A percentile compares a stretch with the other conserved stretches of the same genome.
These are phyloP conservation scores for Picus viridis DNA, from an alignment of 2,797 vertebrate species.

Conservation along the genomic window DNA sequence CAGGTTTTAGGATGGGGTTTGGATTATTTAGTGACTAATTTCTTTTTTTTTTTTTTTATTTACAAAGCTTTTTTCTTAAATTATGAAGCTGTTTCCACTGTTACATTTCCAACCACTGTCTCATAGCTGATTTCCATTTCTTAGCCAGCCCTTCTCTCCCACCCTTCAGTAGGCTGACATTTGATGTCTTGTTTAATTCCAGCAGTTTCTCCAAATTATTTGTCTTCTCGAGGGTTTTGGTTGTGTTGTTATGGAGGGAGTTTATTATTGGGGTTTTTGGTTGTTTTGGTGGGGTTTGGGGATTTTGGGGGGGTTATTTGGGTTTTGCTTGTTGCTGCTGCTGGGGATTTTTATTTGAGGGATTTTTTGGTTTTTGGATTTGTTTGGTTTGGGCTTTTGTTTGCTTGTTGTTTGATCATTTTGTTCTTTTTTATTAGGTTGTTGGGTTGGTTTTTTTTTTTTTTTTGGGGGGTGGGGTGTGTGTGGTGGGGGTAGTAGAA, in stretches of 20 bases:
- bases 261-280: no score
- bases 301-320: no score
- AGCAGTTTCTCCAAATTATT: not conserved
- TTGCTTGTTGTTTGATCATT: no score
- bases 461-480: no score
- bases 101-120: not conserved
- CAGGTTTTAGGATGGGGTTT: not conserved
- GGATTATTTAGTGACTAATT: not conserved
- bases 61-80: not conserved
- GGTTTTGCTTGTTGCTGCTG: no score
- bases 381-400: no score
- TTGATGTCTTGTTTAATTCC: not conserved
- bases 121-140: not conserved
- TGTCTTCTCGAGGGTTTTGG: not conserved
- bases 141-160: not conserved
- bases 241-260: no score
- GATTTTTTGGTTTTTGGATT: no score
- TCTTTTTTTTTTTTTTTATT: not conserved
- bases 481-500: accelerated
- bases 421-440: no score
- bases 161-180: not conserved
- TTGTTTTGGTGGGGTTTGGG: not conserved
- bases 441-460: no score
- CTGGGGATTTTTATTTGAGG: no score
- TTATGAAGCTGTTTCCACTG: not conserved